These are phyloP conservation scores for Hypomesus transpacificus DNA, from an alignment of 2,113 vertebrate species.

Conservation along the genomic window DNA sequence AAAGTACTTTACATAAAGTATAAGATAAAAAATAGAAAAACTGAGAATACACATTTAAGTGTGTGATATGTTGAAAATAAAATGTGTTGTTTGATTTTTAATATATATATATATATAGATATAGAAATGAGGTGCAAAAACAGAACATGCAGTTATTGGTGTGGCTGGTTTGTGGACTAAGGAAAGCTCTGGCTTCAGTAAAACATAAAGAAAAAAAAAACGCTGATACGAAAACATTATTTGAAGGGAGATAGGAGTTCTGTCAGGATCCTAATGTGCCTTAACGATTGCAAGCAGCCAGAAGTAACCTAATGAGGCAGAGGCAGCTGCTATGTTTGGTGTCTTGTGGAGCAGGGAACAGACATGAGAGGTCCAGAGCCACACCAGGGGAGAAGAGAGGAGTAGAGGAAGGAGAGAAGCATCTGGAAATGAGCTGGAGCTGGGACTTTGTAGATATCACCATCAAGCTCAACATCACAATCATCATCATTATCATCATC, in stretches of 20 bases:
- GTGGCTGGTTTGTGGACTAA: constrained; percentile 24
- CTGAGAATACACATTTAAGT: constrained; percentile 27
- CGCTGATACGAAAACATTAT: neutral
- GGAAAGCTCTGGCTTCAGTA: neutral
- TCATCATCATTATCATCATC: neutral
- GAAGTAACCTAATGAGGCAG: neutral
- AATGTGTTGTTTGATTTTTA: constrained; percentile 12
- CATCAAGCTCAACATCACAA: constrained; percentile 4
- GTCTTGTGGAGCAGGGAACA: neutral
- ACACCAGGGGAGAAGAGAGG: neutral
- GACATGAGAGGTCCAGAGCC: too few species aligned
- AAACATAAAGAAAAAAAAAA: too few species aligned
- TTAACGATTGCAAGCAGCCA: too few species aligned
- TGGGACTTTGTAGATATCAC: too few species aligned
- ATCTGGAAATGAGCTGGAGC: constrained; percentile 6
- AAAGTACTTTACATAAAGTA: constrained; percentile 19
- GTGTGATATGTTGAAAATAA: constrained; percentile 53
- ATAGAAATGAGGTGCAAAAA: constrained; percentile 36
- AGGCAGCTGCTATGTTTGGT: neutral
- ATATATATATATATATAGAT: constrained; percentile 32
- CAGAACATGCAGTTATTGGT: constrained; percentile 35
- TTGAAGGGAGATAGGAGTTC: too few species aligned
- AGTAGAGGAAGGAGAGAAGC: constrained; percentile 2
- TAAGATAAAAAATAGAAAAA: constrained; percentile 16
- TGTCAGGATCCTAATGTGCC: too few species aligned